phyloP scores from a whole-genome alignment of 1,140 invertebrate species.

The Nephotettix cincticeps region DNA sequence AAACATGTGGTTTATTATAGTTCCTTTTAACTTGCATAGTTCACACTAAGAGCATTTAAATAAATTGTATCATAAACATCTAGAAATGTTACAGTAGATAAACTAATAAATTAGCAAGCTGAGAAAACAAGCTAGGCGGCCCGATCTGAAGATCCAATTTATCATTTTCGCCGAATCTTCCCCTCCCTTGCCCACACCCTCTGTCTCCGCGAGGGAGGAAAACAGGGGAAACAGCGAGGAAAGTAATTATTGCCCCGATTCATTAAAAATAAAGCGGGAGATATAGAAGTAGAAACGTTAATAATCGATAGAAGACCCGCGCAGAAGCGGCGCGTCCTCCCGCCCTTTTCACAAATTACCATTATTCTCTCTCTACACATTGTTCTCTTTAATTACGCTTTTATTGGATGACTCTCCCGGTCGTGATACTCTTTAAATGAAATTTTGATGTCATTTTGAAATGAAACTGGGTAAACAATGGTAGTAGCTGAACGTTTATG shows the following conservation, averaged over 20 bases:
- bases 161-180: constrained; percentile 12
- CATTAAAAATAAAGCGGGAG: constrained; percentile 25
- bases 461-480: not conserved
- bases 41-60: too few species aligned
- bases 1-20: too few species aligned
- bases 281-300: constrained; percentile 22
- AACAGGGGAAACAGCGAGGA: constrained; percentile 2
- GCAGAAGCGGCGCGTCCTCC: not conserved
- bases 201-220: not conserved
- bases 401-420: constrained; percentile 1
- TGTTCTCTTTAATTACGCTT: constrained; percentile 16
- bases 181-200: not conserved
- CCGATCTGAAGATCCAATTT: not conserved
- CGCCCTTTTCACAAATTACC: constrained; percentile 7
- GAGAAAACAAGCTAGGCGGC: not conserved
- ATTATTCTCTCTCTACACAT: constrained; percentile 17
- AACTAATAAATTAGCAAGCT: not conserved
- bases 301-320: constrained; percentile 19
- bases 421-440: not conserved
- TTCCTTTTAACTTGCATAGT: too few species aligned
- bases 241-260: constrained; percentile 28
- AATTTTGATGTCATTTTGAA: not conserved
- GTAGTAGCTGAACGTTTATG: too few species aligned
- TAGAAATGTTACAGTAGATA: too few species aligned
- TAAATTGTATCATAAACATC: too few species aligned